phyloP scores from a whole-genome alignment of 2,797 vertebrate genomes.

The Hirundo rustica region DNA sequence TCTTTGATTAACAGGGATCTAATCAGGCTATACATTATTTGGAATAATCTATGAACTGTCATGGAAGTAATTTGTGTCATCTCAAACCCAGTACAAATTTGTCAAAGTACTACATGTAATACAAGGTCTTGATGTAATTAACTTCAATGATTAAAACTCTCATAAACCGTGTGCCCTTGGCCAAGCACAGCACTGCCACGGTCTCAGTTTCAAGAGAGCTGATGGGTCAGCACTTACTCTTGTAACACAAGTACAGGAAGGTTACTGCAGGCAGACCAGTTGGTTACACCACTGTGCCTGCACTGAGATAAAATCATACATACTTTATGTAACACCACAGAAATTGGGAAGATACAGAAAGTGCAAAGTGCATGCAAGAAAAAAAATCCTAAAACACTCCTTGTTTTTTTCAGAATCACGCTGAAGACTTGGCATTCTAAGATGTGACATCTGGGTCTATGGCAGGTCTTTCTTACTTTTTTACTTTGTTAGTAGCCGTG shows the following conservation, averaged over 20 bases:
- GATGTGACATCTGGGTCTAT: background rate
- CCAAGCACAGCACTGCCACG: background rate
- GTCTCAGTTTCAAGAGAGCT: conserved; percentile 14
- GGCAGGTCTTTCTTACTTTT: background rate
- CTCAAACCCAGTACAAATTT: background rate
- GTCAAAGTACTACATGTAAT: background rate
- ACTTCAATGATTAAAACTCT: background rate
- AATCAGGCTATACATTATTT: background rate
- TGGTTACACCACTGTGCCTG: background rate
- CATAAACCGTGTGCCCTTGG: background rate
- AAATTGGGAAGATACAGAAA: background rate
- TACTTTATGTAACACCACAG: background rate
- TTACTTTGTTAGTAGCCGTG: background rate
- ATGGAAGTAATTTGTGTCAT: background rate
- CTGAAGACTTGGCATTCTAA: background rate
- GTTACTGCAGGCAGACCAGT: background rate
- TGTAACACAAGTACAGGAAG: background rate
- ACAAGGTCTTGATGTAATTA: background rate
- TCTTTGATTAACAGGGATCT: background rate
- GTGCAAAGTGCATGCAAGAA: background rate
- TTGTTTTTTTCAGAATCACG: background rate
- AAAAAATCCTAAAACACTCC: background rate
- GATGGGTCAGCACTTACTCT: conserved; percentile 18
- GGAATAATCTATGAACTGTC: background rate
- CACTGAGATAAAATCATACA: background rate